Evolutionary conservation across 2,888 invertebrate genomes (phyloP).

Genomic region (Epirrita christyi): DNA sequence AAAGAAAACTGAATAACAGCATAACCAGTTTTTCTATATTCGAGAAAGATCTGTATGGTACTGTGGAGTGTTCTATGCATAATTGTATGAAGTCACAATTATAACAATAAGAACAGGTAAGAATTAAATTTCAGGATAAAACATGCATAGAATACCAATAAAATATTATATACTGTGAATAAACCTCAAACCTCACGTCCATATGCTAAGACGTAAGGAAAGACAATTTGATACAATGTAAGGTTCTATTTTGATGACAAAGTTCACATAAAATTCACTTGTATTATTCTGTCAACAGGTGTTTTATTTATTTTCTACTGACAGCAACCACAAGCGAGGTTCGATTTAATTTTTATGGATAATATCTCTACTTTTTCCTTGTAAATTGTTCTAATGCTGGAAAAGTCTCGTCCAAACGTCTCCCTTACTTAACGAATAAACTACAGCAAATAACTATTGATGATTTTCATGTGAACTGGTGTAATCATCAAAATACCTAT

Average conservation of each 20-base stretch:
- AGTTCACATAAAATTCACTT: slow-evolving; percentile 68
- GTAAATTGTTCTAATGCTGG: not conserved
- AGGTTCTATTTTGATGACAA: slow-evolving; percentile 64
- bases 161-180: not conserved
- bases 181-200: slow-evolving; percentile 51
- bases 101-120: too few relatives aligned
- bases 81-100: not conserved
- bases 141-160: slow-evolving; percentile 12
- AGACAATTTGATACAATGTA: slow-evolving; percentile 69
- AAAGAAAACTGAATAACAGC: not conserved
- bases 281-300: slow-evolving; percentile 48
- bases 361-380: not conserved
- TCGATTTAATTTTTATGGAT: not conserved
- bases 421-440: too few relatives aligned
- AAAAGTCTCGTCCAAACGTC: too few relatives aligned
- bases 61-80: not conserved
- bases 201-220: slow-evolving; percentile 48
- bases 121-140: not conserved
- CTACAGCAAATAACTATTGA: too few relatives aligned
- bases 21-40: not conserved
- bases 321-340: slow-evolving; percentile 56
- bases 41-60: not conserved
- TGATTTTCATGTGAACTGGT: slow-evolving; percentile 62
- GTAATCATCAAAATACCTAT: slow-evolving; percentile 61
- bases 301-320: slow-evolving; percentile 18